These are phyloP conservation scores for Spinus pinus DNA, from an alignment of 2,797 vertebrate genomes.

Conservation along the genomic window DNA sequence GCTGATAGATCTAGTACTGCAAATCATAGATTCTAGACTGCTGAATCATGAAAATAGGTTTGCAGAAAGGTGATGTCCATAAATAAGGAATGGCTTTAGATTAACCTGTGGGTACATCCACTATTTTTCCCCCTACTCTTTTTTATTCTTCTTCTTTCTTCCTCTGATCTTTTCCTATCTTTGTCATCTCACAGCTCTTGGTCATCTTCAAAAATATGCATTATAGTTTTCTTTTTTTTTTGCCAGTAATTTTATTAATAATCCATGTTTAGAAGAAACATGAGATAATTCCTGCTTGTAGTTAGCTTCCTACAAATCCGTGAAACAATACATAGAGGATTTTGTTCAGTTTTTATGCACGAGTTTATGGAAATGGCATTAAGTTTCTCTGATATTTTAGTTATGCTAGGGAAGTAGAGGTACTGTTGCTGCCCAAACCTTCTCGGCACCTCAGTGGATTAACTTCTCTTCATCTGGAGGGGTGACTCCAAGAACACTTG, in stretches of 20 bases:
- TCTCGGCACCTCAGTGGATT: background rate
- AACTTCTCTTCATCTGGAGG: background rate
- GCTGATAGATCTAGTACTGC: background rate
- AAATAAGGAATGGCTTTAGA: background rate
- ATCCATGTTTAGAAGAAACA: background rate
- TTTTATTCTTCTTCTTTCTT: background rate
- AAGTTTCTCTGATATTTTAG: background rate
- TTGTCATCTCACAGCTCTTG: background rate
- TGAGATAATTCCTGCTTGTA: background rate
- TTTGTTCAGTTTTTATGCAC: background rate
- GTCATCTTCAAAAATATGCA: background rate
- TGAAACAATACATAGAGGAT: background rate
- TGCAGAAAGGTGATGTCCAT: slow-evolving; percentile 11
- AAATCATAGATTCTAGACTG: slow-evolving; percentile 14
- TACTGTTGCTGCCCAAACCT: background rate
- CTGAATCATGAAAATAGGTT: slow-evolving; percentile 29
- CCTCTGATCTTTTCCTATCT: background rate
- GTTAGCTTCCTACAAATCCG: background rate
- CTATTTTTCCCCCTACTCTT: rapidly evolving
- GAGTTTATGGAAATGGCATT: background rate
- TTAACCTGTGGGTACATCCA: background rate
- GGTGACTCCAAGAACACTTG: background rate
- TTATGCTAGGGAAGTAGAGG: background rate
- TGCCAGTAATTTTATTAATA: background rate
- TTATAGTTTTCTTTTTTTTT: background rate